Evolutionary conservation across 2,888 invertebrate genomes (phyloP).

Genomic region (Drosophila falleni): DNA sequence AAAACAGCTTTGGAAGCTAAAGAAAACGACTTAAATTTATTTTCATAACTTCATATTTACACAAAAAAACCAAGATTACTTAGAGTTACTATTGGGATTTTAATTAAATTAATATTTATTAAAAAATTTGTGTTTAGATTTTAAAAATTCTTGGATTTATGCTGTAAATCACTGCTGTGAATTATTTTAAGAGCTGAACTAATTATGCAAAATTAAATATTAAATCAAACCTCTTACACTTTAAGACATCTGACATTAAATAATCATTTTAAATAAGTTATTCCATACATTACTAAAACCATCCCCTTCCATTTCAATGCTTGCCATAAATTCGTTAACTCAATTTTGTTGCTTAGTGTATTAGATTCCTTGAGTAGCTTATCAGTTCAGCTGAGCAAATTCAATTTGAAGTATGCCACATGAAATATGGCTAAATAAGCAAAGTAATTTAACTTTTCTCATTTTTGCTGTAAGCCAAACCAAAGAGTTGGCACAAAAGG

Average conservation of each 20-base stretch:
- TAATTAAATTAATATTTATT: too few relatives aligned
- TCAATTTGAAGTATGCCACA: slow-evolving; percentile 35
- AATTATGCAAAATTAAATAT: too few relatives aligned
- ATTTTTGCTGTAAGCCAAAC: slow-evolving; percentile 50
- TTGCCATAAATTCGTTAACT: not conserved
- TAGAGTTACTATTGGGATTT: too few relatives aligned
- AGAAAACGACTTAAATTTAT: not conserved
- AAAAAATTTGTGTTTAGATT: too few relatives aligned
- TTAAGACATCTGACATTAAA: too few relatives aligned
- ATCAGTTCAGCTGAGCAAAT: slow-evolving; percentile 39
- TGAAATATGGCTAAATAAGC: slow-evolving; percentile 57
- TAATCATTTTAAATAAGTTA: too few relatives aligned
- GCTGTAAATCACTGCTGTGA: too few relatives aligned
- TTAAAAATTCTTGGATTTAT: too few relatives aligned
- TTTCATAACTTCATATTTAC: not conserved
- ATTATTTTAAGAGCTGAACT: too few relatives aligned
- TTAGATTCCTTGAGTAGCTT: slow-evolving; percentile 19
- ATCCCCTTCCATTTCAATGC: not conserved
- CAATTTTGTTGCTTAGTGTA: slow-evolving; percentile 19
- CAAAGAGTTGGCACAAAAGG: slow-evolving; percentile 59
- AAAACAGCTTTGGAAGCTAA: not conserved
- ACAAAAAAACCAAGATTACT: too few relatives aligned
- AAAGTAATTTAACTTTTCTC: slow-evolving; percentile 78
- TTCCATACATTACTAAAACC: too few relatives aligned
- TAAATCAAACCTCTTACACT: too few relatives aligned